Conservation (phyloP, 2,888 invertebrate species). For the Drosophila cracens region DNA sequence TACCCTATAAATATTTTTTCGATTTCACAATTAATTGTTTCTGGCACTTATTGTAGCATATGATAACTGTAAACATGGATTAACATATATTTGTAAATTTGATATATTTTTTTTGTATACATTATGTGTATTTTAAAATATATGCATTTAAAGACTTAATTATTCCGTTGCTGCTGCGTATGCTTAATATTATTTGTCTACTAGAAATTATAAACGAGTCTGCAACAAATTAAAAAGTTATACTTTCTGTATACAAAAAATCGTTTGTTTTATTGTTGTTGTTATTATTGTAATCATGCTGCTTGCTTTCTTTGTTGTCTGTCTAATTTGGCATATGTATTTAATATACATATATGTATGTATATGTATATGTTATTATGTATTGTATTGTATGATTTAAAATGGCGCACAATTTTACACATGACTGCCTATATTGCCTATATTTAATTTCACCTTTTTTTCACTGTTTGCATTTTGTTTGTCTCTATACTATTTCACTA, state of each 20-base stretch:
- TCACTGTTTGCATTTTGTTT: constrained; percentile 80
- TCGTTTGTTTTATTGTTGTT: constrained; percentile 32
- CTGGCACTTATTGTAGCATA: constrained; percentile 35
- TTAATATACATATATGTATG: constrained; percentile 35
- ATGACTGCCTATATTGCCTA: constrained; percentile 78
- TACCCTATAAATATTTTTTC: constrained; percentile 2
- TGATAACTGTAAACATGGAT: constrained; percentile 8
- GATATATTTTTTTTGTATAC: background rate
- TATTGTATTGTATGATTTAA: constrained; percentile 63
- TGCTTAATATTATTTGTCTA: constrained; percentile 34
- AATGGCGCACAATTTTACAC: constrained; percentile 80
- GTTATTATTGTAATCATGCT: constrained; percentile 50
- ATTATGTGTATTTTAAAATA: constrained; percentile 3
- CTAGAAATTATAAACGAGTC: constrained; percentile 51
- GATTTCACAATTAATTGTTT: constrained; percentile 34
- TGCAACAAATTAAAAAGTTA: constrained; percentile 35
- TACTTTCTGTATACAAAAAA: constrained; percentile 38
- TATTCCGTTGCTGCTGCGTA: constrained; percentile 12
- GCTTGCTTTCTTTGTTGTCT: constrained; percentile 42
- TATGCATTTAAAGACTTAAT: background rate
- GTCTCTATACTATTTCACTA: constrained; percentile 79
- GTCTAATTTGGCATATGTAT: constrained; percentile 32
- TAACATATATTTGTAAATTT: constrained; percentile 3
- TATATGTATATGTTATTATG: constrained; percentile 32
- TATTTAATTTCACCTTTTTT: constrained; percentile 79